Percentiles rank a stretch among this genome's conserved stretches.
Evolutionary conservation across 2,113 vertebrate species (phyloP).

Genomic region (Silurus meridionalis): DNA sequence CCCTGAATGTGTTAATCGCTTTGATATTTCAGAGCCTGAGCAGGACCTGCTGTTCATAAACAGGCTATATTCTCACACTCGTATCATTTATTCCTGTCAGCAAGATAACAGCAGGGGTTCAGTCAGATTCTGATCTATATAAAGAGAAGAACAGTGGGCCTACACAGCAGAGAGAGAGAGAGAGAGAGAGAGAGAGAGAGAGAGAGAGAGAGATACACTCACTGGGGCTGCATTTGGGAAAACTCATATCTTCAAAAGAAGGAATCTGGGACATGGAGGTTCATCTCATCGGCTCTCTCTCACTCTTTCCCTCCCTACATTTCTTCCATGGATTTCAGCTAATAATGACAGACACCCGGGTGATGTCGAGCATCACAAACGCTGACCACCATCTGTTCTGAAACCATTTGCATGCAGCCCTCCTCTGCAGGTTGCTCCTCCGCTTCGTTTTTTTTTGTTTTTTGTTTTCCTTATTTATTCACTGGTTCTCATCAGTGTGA

Average conservation of each 20-base stretch:
- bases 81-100: slow-evolving; percentile 60
- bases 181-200: too few species aligned
- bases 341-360: not conserved
- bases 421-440: slow-evolving; percentile 25
- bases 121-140: not conserved
- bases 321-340: not conserved
- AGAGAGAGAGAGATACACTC: too few species aligned
- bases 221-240: not conserved
- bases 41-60: slow-evolving; percentile 54
- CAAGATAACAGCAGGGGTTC: slow-evolving; percentile 18
- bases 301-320: not conserved
- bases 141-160: not conserved
- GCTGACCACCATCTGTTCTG: slow-evolving; percentile 50
- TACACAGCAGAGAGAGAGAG: not conserved
- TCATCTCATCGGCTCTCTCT: not conserved
- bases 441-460: slow-evolving; percentile 25
- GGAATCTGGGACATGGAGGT: not conserved
- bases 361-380: slow-evolving; percentile 26
- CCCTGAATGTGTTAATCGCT: slow-evolving; percentile 52
- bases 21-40: slow-evolving; percentile 52
- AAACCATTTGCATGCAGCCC: slow-evolving; percentile 23
- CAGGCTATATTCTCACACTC: slow-evolving; percentile 27
- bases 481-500: slow-evolving; percentile 28
- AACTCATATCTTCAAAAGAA: not conserved
- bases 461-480: slow-evolving; percentile 25